These are phyloP conservation scores for Rhagonycha fulva DNA, from an alignment of 2,888 invertebrate genomes.

Conservation along the genomic window DNA sequence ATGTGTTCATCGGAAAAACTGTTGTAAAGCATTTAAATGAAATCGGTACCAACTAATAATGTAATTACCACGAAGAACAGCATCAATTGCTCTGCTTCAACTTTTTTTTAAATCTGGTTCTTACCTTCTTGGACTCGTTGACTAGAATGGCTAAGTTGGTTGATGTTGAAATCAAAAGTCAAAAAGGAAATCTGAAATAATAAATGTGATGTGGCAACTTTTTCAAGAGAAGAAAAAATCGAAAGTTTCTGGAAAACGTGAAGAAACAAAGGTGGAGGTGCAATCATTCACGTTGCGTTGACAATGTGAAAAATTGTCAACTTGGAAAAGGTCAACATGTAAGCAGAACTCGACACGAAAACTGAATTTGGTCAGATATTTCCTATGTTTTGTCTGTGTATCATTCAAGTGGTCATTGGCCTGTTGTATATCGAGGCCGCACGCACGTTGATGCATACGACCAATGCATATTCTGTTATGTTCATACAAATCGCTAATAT, in stretches of 20 bases:
- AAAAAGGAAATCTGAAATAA: background rate
- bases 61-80: background rate
- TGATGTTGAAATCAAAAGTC: background rate
- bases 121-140: background rate
- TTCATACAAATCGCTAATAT: slow-evolving; percentile 22
- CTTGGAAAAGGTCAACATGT: slow-evolving; percentile 10
- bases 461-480: slow-evolving; percentile 34
- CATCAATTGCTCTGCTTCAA: background rate
- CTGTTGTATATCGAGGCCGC: slow-evolving; percentile 51
- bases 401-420: slow-evolving; percentile 51
- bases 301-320: background rate
- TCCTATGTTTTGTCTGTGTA: slow-evolving; percentile 43
- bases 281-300: background rate
- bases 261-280: background rate
- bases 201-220: background rate
- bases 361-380: slow-evolving; percentile 11
- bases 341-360: background rate
- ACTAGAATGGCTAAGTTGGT: no score
- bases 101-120: background rate
- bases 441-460: slow-evolving; percentile 41
- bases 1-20: background rate
- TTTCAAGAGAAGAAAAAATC: background rate
- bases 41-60: background rate
- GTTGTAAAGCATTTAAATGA: background rate
- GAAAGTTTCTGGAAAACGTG: background rate